A percentile compares a stretch with the other conserved stretches of the same genome.
These are phyloP conservation scores for Elegia similella DNA, from an alignment of 2,888 invertebrate species.

Conservation along the genomic window DNA sequence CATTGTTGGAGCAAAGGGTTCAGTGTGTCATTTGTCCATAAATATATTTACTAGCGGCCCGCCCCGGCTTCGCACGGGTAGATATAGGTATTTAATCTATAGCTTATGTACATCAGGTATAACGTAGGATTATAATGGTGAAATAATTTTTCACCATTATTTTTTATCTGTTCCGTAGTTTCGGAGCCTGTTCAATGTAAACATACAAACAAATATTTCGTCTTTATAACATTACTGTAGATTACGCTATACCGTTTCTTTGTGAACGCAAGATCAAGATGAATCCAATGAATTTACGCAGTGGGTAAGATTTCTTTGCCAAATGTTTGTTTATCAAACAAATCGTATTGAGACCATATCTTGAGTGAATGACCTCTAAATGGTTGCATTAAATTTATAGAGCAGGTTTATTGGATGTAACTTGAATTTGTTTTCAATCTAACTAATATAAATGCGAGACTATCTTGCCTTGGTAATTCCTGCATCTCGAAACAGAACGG, in stretches of 20 bases:
- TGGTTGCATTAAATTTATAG: constrained; percentile 5
- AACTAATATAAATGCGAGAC: not conserved
- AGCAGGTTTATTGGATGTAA: constrained; percentile 8
- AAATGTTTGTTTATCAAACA: constrained; percentile 10
- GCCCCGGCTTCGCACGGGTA: too few relatives aligned
- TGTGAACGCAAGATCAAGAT: not conserved
- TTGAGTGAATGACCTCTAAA: constrained; percentile 9
- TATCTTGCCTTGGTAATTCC: not conserved
- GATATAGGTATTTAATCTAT: too few relatives aligned
- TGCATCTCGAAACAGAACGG: not conserved
- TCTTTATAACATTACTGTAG: not conserved
- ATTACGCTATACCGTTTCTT: not conserved
- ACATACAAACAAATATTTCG: too few relatives aligned
- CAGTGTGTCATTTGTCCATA: too few relatives aligned
- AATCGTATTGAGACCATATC: constrained; percentile 5
- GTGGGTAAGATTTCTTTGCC: not conserved
- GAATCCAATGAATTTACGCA: not conserved
- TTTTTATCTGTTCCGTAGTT: too few relatives aligned
- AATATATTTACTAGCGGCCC: too few relatives aligned
- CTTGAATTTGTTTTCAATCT: not conserved
- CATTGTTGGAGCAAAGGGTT: too few relatives aligned
- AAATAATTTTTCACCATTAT: too few relatives aligned
- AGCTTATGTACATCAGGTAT: too few relatives aligned
- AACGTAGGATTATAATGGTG: too few relatives aligned
- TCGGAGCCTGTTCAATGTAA: too few relatives aligned